Conservation (phyloP, 1,140 invertebrate genomes). For the Pseudobourletiella spinata region DNA sequence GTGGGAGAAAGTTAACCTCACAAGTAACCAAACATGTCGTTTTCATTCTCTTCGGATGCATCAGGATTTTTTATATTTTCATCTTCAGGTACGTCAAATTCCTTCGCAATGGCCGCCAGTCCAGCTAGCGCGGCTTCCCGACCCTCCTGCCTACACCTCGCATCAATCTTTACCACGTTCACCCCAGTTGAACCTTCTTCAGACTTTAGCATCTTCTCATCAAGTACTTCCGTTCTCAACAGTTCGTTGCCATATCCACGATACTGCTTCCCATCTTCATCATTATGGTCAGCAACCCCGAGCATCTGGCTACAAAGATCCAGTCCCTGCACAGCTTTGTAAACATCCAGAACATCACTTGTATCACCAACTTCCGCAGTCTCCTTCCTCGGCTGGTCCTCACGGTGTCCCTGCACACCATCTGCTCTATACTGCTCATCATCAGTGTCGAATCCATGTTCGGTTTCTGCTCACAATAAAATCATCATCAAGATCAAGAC, state of each 20-base stretch:
- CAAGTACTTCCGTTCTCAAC: neutral
- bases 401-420: neutral
- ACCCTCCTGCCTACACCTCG: constrained; percentile 9
- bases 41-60: neutral
- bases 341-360: constrained; percentile 7
- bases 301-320: constrained; percentile 29
- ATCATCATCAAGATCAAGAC: too few relatives aligned
- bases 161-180: constrained; percentile 25
- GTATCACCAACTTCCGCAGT: too few relatives aligned
- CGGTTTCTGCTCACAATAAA: too few relatives aligned
- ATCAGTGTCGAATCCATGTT: neutral
- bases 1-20: too few relatives aligned
- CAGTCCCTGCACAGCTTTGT: constrained; percentile 26
- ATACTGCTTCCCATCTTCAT: neutral
- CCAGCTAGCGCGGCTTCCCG: constrained; percentile 8
- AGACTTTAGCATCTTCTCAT: neutral
- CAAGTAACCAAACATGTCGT: constrained; percentile 6
- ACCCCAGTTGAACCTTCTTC: too few relatives aligned
- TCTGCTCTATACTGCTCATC: neutral
- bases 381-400: neutral
- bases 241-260: neutral
- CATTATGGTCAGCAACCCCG: constrained; percentile 1
- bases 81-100: constrained; percentile 18
- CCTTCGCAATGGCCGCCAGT: constrained; percentile 24
- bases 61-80: neutral